Base-by-base conservation (phyloP, 2,113 vertebrate species). In the Mirounga angustirostris region DNA sequence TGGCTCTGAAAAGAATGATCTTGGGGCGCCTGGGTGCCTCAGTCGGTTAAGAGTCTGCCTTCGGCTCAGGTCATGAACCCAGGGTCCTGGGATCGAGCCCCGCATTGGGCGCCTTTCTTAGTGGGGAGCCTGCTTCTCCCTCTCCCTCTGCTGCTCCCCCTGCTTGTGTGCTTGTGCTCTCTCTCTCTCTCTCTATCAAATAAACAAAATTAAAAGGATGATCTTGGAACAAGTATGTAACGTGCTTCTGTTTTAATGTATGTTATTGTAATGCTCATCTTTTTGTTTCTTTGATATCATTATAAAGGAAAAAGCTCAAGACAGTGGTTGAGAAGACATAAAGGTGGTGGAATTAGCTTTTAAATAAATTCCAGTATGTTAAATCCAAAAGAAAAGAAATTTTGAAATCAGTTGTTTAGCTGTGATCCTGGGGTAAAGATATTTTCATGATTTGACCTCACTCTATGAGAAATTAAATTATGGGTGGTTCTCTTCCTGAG, bases 281-380 rank as follows among this genome's bases (percentile, higher is more conserved):
- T 86, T 87, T 46, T 74, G n/a, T 84, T 73, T 91, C 76, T 95
- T 92, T 95, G 63, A 26, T 90, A 40, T 69, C 28, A 14, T 69
- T 63, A 89, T 73, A 83, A 92, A 94, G 40, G 59, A n/a, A 93
- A 58, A 59, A 69, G 18, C 30, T 54, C 12, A 73, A 84, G 56
- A n/a, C 4, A 46, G 59, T 58, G 69, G 36, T 59, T 73, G n/a
- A 58, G 61, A 85, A 89, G 88, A 52, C 1, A 14, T 6, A 40
- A 69, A 74, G 40, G 18, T 91, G 58, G n/a, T 90, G 11, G 71
- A 78, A 52, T 87, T 85, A 52, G 16, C 36, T 94, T 83, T 96
- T 81, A 59, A 76, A 18, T 81, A 85, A 89, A 4, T 67, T 46
- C 40, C 2, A 16, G 36, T 7, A 26, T 71, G 73, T 54, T 85